Base-by-base conservation (phyloP, 1,140 invertebrate species). In the Probaryconus sp. region DNA sequence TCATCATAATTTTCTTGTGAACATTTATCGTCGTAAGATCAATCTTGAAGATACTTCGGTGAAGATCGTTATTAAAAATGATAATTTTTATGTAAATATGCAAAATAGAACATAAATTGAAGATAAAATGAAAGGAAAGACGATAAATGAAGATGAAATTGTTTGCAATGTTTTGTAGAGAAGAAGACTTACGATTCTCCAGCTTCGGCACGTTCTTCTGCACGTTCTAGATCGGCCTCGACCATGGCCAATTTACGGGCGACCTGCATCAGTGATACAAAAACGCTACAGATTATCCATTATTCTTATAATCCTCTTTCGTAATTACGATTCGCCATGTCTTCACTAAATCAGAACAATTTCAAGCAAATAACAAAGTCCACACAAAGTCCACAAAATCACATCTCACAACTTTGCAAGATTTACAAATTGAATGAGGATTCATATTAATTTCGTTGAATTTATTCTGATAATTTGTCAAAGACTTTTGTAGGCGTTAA, bases 161-260 rank as follows among this genome's bases (percentile, higher is more conserved):
- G n/a, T 55, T 65, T 37, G 64, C 65, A 81, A 73, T 72, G 48
- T 58, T 65, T 60, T 64, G 68, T 51, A 84, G 60, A 42, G 11
- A 75, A 73, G 78, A 81, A 81, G 91, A 92, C 95, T 93, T 96
- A 99, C 97, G 96, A 95, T 95, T 99, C 98, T 90, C 98, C 98
- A 87, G 97, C 92, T 90, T 99, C 98, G 83, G 98, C 97, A 90
- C 98, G 96, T 90, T 99, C 97, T 92, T 99, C 98, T 81, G 98
- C 97, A 91, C 98, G 95, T 90, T 99, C 98, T 89, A 99, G 92
- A 91, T 99, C 98, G 89, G 98, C 98, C 92, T 99, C 98, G 93
- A 99, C 98, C 96, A 99, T 99, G 90, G 98, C 98, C 93, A 99
- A 95, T 93, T 99, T 99, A 97, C 98, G 98, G 92, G 98, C 98